Evolutionary conservation across 2,888 invertebrate species (phyloP).

Genomic region (Platycnemis pennipes): DNA sequence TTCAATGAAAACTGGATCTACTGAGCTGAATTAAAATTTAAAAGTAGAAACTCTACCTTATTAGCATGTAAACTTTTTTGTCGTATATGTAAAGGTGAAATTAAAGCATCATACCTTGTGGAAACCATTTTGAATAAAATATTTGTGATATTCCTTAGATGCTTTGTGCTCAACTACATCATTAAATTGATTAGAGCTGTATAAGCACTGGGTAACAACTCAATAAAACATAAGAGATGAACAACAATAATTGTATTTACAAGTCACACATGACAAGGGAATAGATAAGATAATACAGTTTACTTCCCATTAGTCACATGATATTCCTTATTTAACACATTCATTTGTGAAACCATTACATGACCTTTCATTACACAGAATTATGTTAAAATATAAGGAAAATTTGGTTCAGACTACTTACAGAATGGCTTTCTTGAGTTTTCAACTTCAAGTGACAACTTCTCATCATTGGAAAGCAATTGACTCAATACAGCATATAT

Average conservation of each 20-base stretch:
- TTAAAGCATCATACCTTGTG: not conserved
- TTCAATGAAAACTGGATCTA: not conserved
- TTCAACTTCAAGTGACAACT: constrained; percentile 34
- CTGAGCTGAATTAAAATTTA: not conserved
- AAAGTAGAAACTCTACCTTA: not conserved
- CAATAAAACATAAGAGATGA: constrained; percentile 56
- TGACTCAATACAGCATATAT: constrained; percentile 60
- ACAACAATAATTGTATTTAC: constrained; percentile 68
- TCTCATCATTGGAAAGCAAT: constrained; percentile 63
- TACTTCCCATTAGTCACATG: constrained; percentile 52
- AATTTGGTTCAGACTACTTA: constrained; percentile 49
- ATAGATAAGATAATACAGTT: constrained; percentile 62
- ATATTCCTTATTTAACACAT: constrained; percentile 50
- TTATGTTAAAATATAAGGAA: constrained; percentile 63
- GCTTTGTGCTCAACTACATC: not conserved
- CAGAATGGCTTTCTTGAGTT: constrained; percentile 47
- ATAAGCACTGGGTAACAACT: not conserved
- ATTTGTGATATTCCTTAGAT: not conserved
- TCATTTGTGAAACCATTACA: constrained; percentile 51
- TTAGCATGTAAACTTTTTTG: not conserved
- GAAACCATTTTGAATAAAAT: not conserved
- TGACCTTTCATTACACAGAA: constrained; percentile 61
- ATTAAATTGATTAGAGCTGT: not conserved
- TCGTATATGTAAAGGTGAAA: not conserved
- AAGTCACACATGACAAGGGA: constrained; percentile 65